Evolutionary conservation across 2,888 invertebrate species (phyloP), one percentile per base, ranked within the genome.

Genomic region (Abrostola tripartita): DNA sequence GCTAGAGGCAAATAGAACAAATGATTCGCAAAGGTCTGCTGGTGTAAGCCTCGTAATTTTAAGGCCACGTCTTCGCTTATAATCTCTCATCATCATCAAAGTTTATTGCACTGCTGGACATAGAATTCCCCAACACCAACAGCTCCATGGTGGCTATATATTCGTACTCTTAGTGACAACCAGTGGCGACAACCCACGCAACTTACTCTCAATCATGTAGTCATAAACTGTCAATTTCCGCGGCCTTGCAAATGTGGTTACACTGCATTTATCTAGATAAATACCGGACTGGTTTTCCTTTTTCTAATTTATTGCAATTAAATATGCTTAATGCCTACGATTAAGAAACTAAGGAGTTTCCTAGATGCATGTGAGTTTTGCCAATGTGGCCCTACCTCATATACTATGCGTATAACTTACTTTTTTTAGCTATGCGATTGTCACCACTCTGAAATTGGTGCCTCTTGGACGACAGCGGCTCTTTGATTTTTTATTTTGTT

Each of bases 261-360:
- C 12, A 14, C 44, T 47, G 14, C 24, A 47, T 14, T 47, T 47
- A 47, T 47, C 24, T 47, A 47, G 44, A 47, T 47, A 47, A 47
- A 47, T 47, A 47, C 44, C 5, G 8, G 14, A 24, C 14, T 14
- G 44, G 24, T 47, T 24, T 47, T 47, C 24, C 44, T 14, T 47
- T 44, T 44, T 24, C 40, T 47, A 9, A 47, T 14, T 5, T 5
- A 9, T 47, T 44, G 14, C 8, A 44, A 7, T 14, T 44, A 8
- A 24, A 47, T 47, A 10, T 24, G 8, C 14, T 14, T 6, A 40
- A 40, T 40, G 10, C 10, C 10, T 8, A 40, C 11, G 9, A 10
- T 40, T 40, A 24, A 24, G 24, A 24, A 24, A 24, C 24, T 24
- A 2, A 24, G 24, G 24, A 24, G 24, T 24, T 24, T 24, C 24